phyloP scores from a whole-genome alignment of 37 sponge, comb jelly and placozoan species.

The Tethya wilhelma region DNA sequence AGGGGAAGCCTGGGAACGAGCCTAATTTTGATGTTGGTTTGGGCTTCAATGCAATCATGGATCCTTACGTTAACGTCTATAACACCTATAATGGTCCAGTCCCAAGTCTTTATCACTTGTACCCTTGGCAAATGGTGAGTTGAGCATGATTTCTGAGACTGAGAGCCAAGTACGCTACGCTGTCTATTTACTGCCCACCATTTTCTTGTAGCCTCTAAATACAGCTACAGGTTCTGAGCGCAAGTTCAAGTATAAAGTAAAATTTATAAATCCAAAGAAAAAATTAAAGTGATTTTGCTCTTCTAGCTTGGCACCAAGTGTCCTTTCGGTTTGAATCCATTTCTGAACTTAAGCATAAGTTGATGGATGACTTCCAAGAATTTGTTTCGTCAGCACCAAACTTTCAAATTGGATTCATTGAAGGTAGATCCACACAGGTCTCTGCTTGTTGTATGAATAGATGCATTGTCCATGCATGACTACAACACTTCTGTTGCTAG shows the following conservation, averaged over 20 bases:
- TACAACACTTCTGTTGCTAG: not conserved
- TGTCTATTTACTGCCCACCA: conserved; percentile 1
- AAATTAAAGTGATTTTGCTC: not conserved
- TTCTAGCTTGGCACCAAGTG: not conserved
- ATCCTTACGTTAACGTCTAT: not conserved
- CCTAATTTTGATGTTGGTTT: no score
- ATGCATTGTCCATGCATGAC: no score
- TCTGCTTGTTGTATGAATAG: no score
- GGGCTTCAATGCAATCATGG: no score
- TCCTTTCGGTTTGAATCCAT: not conserved
- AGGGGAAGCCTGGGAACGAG: no score
- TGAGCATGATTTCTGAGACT: no score
- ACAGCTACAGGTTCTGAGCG: not conserved
- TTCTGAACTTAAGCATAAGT: not conserved
- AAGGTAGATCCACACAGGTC: not conserved
- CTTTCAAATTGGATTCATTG: conserved; percentile 1
- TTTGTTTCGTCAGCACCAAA: not conserved
- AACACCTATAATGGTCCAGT: not conserved
- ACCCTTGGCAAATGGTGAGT: not conserved
- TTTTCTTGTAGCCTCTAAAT: not conserved
- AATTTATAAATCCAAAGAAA: not conserved
- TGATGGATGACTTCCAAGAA: not conserved
- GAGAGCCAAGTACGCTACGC: not conserved
- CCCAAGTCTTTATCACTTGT: not conserved
- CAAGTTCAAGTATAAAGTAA: not conserved